Evolutionary conservation across 1,140 invertebrate genomes (phyloP).

Genomic region (Caenorhabditis tropicalis): DNA sequence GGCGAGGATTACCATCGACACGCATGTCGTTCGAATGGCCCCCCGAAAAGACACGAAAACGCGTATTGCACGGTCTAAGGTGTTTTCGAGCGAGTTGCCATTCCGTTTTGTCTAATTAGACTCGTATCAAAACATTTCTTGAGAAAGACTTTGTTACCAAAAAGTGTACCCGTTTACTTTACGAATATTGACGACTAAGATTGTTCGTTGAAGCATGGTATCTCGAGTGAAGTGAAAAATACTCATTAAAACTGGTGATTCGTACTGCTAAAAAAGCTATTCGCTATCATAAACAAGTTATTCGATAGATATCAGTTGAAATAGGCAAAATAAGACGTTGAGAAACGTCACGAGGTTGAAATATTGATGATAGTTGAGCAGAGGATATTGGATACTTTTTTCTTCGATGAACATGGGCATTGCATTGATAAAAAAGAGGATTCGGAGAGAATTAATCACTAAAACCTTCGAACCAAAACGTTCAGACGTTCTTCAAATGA

Average conservation of each 20-base stretch:
- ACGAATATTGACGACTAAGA: constrained; percentile 34
- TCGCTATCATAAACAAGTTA: background rate
- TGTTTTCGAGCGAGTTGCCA: background rate
- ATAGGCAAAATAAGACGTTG: background rate
- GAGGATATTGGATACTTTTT: too few relatives aligned
- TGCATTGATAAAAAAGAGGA: too few relatives aligned
- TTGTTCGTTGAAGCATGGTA: background rate
- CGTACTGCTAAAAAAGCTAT: background rate
- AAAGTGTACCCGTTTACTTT: constrained; percentile 23
- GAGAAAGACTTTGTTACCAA: background rate
- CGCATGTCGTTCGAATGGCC: background rate
- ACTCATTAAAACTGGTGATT: constrained; percentile 10
- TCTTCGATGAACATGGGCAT: too few relatives aligned
- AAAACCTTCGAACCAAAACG: too few relatives aligned
- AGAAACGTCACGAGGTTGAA: background rate
- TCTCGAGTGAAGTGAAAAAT: background rate
- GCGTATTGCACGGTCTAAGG: too few relatives aligned
- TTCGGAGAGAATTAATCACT: too few relatives aligned
- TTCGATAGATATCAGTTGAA: background rate
- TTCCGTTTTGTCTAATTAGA: background rate
- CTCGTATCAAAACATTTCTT: background rate
- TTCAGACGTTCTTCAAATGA: too few relatives aligned
- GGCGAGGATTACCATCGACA: background rate
- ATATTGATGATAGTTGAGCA: too few relatives aligned
- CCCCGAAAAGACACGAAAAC: background rate